Evolutionary conservation across 2,113 vertebrate genomes (phyloP).

Genomic region (Pituophis catenifer): DNA sequence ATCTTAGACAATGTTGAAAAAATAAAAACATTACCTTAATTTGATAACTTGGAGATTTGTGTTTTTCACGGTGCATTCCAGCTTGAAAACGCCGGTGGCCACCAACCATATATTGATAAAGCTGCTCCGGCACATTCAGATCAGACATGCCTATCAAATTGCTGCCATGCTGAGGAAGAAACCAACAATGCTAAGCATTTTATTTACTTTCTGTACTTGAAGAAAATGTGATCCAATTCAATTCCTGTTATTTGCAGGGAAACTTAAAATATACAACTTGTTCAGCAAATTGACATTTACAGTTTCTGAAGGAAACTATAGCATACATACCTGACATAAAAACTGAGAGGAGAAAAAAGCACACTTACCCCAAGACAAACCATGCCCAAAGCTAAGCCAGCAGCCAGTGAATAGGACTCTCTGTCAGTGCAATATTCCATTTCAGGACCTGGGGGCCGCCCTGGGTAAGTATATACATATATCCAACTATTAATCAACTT

Average conservation of each 20-base stretch:
- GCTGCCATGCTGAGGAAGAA: constrained; percentile 84
- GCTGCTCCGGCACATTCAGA: constrained; percentile 94
- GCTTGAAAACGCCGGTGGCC: constrained; percentile 88
- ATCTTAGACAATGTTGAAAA: too few relatives aligned
- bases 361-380: constrained; percentile 93
- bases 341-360: background rate
- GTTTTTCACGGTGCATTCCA: constrained; percentile 89
- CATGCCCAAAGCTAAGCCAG: constrained; percentile 95
- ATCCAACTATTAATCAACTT: background rate
- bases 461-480: constrained; percentile 40
- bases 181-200: background rate
- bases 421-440: constrained; percentile 98
- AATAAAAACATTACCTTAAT: constrained; percentile 79
- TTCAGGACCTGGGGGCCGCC: constrained; percentile 92
- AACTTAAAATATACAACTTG: background rate
- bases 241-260: background rate
- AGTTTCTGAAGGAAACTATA: background rate
- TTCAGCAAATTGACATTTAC: background rate
- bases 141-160: constrained; percentile 97
- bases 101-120: constrained; percentile 99
- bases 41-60: constrained; percentile 97
- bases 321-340: background rate
- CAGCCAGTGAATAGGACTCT: constrained; percentile 94
- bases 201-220: rapidly evolving
- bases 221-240: background rate